Evolutionary conservation across 1,140 invertebrate species (phyloP).

Genomic region (Drosophila azteca): DNA sequence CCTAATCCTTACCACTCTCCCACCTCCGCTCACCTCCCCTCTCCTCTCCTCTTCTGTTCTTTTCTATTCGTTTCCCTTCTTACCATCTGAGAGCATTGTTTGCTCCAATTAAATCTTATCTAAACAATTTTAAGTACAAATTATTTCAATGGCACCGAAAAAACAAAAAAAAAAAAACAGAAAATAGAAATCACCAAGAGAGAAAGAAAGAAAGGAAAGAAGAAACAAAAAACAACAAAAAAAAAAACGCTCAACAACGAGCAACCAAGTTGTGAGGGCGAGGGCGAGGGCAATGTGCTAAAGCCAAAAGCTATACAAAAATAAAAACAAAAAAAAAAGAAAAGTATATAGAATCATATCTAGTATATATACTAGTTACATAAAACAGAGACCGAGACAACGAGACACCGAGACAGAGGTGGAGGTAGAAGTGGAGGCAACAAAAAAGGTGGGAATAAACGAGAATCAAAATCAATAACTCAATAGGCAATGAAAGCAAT

Average conservation of each 20-base stretch:
- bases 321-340: conserved; percentile 8
- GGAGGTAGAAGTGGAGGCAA: background rate
- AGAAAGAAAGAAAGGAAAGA: conserved; percentile 2
- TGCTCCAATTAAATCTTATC: conserved; percentile 59
- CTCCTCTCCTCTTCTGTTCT: conserved; percentile 1
- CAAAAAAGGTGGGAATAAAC: conserved; percentile 35
- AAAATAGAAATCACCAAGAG: background rate
- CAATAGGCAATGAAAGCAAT: conserved; percentile 13
- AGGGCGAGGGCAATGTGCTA: conserved; percentile 24
- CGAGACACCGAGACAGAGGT: background rate
- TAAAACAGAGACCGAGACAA: background rate
- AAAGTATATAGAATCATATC: conserved; percentile 9
- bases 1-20: too few relatives aligned
- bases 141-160: conserved; percentile 31
- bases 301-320: conserved; percentile 8
- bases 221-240: background rate
- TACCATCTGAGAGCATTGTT: conserved; percentile 1
- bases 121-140: conserved; percentile 52
- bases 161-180: background rate
- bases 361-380: conserved; percentile 10
- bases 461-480: conserved; percentile 60
- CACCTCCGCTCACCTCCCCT: background rate
- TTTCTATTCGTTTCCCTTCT: too few relatives aligned
- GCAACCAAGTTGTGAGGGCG: background rate
- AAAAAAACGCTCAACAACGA: conserved; percentile 1